A percentile compares a stretch with the other conserved stretches of the same genome.
Evolutionary conservation across 2,888 invertebrate genomes (phyloP).

Genomic region (Mythimna vitellina): DNA sequence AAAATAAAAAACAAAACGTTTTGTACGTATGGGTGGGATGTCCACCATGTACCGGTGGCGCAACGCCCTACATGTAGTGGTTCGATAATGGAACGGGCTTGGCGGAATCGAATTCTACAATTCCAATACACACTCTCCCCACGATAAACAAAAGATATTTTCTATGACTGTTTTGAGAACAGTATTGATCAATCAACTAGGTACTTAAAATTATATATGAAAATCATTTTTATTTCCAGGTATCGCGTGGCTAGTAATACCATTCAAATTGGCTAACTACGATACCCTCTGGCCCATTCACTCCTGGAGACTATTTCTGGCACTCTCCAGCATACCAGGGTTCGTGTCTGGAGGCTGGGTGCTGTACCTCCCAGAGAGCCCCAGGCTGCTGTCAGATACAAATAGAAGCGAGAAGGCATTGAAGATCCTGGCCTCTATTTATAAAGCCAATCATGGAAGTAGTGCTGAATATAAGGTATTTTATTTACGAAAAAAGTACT

Average conservation of each 20-base stretch:
- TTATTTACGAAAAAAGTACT: no score
- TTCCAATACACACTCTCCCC: no score
- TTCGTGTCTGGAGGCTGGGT: constrained; percentile 91
- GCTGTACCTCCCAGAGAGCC: constrained; percentile 93
- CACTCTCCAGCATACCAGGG: constrained; percentile 92
- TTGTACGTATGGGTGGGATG: no score
- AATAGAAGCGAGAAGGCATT: constrained; percentile 91
- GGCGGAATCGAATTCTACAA: no score
- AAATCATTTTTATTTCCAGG: constrained; percentile 79
- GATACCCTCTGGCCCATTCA: constrained; percentile 86
- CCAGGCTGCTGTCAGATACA: constrained; percentile 92
- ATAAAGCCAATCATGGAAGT: constrained; percentile 87
- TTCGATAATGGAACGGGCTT: no score
- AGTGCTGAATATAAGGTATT: constrained; percentile 88
- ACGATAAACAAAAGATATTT: no score
- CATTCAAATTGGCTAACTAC: constrained; percentile 79
- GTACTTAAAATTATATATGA: not conserved
- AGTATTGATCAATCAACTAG: not conserved
- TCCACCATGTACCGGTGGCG: no score
- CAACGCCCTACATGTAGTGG: no score
- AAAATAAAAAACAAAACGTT: no score
- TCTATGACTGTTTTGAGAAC: not conserved
- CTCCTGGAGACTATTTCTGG: constrained; percentile 94
- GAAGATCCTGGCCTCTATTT: constrained; percentile 90
- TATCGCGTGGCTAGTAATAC: constrained; percentile 92